These are phyloP conservation scores for Gallinago solitaria DNA, from an alignment of 2,797 vertebrate species.

Conservation along the genomic window DNA sequence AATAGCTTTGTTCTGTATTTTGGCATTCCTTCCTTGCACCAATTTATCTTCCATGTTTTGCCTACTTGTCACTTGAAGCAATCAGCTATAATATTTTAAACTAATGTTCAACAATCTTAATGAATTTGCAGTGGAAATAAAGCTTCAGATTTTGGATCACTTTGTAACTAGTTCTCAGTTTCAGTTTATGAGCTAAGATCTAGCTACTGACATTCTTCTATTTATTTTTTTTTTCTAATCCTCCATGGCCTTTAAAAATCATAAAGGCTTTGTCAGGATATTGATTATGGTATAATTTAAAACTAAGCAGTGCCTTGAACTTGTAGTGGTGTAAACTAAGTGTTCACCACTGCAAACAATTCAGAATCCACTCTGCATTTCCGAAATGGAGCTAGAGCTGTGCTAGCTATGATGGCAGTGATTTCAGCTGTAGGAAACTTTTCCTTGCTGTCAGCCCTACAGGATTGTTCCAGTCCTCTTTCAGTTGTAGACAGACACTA, in stretches of 20 bases:
- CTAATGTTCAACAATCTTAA: neutral
- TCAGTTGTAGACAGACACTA: neutral
- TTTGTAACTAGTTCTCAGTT: neutral
- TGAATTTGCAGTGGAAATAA: neutral
- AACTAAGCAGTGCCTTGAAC: neutral
- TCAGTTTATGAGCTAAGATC: neutral
- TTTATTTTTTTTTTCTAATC: neutral
- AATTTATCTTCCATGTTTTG: neutral
- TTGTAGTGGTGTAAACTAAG: neutral
- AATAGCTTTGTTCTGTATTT: neutral
- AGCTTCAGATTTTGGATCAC: neutral
- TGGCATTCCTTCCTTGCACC: neutral
- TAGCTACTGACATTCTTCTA: neutral
- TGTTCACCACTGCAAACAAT: neutral
- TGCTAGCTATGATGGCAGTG: neutral
- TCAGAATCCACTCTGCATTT: neutral
- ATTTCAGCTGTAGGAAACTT: neutral
- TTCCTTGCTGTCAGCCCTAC: neutral
- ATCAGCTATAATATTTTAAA: neutral
- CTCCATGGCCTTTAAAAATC: neutral
- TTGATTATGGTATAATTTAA: neutral
- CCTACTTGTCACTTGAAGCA: neutral
- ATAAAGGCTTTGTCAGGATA: neutral
- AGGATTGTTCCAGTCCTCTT: neutral
- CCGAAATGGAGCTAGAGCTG: neutral